Evolutionary conservation across 2,888 invertebrate species (phyloP), one percentile per base, ranked within the genome.

Genomic region (Drosophila picticornis): DNA sequence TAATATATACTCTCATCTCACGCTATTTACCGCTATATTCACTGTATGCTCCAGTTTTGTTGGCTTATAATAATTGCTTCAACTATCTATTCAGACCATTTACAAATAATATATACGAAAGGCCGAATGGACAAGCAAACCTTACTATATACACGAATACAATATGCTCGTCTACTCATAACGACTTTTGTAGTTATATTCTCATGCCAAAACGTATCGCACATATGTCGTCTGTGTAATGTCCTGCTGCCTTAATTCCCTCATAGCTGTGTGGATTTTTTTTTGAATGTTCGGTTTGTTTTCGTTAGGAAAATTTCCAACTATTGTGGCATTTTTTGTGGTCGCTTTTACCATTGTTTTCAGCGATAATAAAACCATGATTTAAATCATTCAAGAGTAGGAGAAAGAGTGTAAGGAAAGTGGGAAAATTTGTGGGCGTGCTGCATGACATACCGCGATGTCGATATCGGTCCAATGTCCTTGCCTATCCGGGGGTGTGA

Each of bases 341-440:
- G 55, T 56, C 57, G 51, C 71, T 69, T 64, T 61, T 56, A 56
- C 72, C 72, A 68, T 70, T 72, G 53, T 58, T 64, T 46, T 51
- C 36, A 50, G 38, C 38, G 27, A 19, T 43, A 67, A 68, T 56
- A 67, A 69, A 69, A 79, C 87, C 88, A 74, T 56, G 85, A 82
- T 87, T 84, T 82, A 75, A 89, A 89, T 85, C 80, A 84, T 89
- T 85, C 57, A 85, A 82, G 53, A 65, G 55, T 11, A n/a, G 38
- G 16, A 22, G 38, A 10, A 9, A 27, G 25, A 55, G 34, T 25
- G 5, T 19, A 6, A 53, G 10, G 25, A 29, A 43, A 10, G 34
- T 40, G 34, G 48, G 9, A 13, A 67, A 52, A 68, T 46, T 31
- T 16, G 57, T 43, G 25, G 64, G 34, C 60, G n/a, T 46, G 48